Evolutionary conservation across 2,113 vertebrate species (phyloP).

Genomic region (Perccottus glenii): DNA sequence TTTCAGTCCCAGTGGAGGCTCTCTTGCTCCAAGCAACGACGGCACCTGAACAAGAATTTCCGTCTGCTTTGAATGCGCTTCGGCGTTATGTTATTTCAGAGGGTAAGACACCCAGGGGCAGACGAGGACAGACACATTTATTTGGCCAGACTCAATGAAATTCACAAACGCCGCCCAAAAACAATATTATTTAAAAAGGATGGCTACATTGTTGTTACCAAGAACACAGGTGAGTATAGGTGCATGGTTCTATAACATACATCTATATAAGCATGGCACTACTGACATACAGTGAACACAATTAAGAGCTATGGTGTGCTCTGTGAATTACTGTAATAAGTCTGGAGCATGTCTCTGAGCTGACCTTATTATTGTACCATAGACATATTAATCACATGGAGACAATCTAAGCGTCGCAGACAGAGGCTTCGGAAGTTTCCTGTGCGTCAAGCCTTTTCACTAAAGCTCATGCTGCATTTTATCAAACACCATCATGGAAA

Average conservation of each 20-base stretch:
- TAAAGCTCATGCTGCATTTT: not conserved
- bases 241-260: too few species aligned
- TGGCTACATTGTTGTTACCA: not conserved
- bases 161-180: slow-evolving; percentile 24
- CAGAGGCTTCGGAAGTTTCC: slow-evolving; percentile 1
- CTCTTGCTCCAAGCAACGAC: slow-evolving; percentile 42
- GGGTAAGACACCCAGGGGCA: slow-evolving; percentile 51
- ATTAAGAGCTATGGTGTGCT: not conserved
- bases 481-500: not conserved
- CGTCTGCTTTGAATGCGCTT: slow-evolving; percentile 41
- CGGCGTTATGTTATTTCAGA: slow-evolving; percentile 51
- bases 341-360: slow-evolving; percentile 1
- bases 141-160: slow-evolving; percentile 59
- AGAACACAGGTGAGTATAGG: not conserved
- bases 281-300: not conserved
- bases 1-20: slow-evolving; percentile 49
- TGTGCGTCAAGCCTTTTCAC: not conserved
- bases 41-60: slow-evolving; percentile 42
- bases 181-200: slow-evolving; percentile 22
- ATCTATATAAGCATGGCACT: not conserved
- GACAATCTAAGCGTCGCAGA: not conserved
- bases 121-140: slow-evolving; percentile 42
- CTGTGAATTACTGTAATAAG: not conserved
- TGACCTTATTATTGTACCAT: slow-evolving; percentile 3
- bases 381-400: slow-evolving; percentile 3